These are phyloP conservation scores for Acromyrmex echinatior DNA, from an alignment of 1,140 invertebrate genomes.

Conservation along the genomic window DNA sequence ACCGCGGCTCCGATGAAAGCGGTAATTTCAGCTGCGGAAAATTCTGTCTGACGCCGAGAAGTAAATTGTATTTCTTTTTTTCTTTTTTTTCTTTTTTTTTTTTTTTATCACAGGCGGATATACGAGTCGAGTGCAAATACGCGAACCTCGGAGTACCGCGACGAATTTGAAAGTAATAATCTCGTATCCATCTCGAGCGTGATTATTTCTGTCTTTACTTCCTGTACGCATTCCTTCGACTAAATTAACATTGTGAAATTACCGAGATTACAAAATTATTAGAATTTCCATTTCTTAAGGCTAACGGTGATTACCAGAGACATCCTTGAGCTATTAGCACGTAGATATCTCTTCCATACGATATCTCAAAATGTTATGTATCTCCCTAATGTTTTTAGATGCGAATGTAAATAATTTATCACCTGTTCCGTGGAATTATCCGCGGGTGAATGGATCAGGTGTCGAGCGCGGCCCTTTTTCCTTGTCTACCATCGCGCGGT, in stretches of 20 bases:
- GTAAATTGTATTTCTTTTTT: slow-evolving; percentile 58
- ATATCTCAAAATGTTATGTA: not conserved
- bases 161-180: slow-evolving; percentile 40
- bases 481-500: slow-evolving; percentile 77
- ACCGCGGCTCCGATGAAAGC: slow-evolving; percentile 48
- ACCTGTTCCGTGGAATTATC: slow-evolving; percentile 12
- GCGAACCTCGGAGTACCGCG: slow-evolving; percentile 34
- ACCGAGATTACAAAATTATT: not conserved
- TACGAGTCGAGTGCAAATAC: slow-evolving; percentile 40
- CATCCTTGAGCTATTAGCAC: not conserved
- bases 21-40: slow-evolving; percentile 25
- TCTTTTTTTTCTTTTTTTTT: not conserved
- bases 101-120: not conserved
- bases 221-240: not conserved
- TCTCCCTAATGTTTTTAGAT: not conserved
- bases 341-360: not conserved
- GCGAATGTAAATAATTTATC: slow-evolving; percentile 49
- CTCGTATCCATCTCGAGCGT: not conserved
- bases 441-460: slow-evolving; percentile 53
- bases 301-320: not conserved
- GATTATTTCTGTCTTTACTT: not conserved
- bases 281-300: not conserved
- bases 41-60: slow-evolving; percentile 36
- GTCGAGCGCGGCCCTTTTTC: slow-evolving; percentile 63
- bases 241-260: slow-evolving; percentile 13